Evolutionary conservation across 1,140 invertebrate species (phyloP), one percentile per base, ranked within the genome.

Genomic region (Steinernema khuongi): DNA sequence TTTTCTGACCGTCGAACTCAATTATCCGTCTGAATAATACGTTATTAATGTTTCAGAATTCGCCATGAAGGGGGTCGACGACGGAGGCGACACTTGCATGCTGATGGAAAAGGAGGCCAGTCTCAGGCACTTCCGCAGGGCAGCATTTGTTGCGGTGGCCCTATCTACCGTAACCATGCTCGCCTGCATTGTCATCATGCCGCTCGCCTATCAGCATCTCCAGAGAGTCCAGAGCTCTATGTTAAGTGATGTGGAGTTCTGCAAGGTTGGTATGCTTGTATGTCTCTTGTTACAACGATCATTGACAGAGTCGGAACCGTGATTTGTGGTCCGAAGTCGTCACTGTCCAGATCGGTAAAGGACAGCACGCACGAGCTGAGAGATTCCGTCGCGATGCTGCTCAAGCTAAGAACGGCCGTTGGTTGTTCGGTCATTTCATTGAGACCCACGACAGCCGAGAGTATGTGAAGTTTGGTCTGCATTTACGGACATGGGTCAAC

Each of bases 341-440:
- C 2, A 79, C 81, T 28, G 82, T 84, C 7, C 81, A 85, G 32
- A 30, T 77, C 1, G 81, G 81, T 31, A 83, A 83, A 69, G 81
- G 82, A 14, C 73, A 79, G 28, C 17, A 71, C 30, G 79, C 75
- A 14, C 71, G 77, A 30, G 83, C 81, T n/a, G 78, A 81, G 68
- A 60, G 83, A 30, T 73, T 82, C 41, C 67, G 73, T 17, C 78
- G 81, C 31, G 72, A 50, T 50, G 74, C 80, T 14, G 50, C 69
- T 19, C 73, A 32, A 14, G 74, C 68, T 26, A 41, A 70, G 2
- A 81, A 79, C 69, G 82, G 82, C 19, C 76, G 80, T 50, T 83
- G 82, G 82, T 71, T 84, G 26, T 84, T 84, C 75, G 82, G 82
- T 7, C 82, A 84, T 60, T 84, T 78, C 67, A 81, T 84, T 69